Conservation (phyloP, 2,113 vertebrate genomes). For the Poicephalus gulielmi region DNA sequence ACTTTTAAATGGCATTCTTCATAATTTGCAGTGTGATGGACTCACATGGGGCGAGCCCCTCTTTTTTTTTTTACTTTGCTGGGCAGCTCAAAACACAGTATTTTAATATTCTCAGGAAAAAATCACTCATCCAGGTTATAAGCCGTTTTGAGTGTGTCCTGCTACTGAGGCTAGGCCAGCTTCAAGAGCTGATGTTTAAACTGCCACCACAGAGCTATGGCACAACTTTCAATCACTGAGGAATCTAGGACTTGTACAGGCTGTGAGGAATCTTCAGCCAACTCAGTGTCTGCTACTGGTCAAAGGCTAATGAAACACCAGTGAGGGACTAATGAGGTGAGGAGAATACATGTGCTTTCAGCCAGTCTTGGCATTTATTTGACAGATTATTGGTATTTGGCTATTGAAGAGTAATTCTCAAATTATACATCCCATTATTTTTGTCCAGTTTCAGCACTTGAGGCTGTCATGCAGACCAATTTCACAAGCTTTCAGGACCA, state of each 20-base stretch:
- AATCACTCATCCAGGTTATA: background rate
- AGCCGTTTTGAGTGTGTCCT: background rate
- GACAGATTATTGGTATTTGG: background rate
- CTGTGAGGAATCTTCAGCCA: background rate
- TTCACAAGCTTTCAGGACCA: background rate
- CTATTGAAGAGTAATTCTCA: background rate
- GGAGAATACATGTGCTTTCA: background rate
- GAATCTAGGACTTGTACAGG: background rate
- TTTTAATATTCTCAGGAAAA: background rate
- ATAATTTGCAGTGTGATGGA: background rate
- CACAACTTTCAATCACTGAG: background rate
- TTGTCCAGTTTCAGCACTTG: background rate
- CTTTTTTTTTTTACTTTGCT: background rate
- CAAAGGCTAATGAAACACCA: background rate
- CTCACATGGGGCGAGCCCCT: background rate
- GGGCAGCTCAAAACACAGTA: background rate
- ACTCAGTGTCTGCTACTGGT: fast-evolving
- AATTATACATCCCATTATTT: background rate
- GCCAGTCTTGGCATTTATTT: background rate
- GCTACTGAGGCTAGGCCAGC: background rate
- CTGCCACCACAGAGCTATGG: background rate
- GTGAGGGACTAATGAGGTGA: background rate
- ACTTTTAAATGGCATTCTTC: background rate
- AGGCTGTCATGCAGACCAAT: background rate
- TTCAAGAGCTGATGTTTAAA: background rate